Evolutionary conservation across 2,797 vertebrate species (phyloP).

Genomic region (Miichthys miiuy): DNA sequence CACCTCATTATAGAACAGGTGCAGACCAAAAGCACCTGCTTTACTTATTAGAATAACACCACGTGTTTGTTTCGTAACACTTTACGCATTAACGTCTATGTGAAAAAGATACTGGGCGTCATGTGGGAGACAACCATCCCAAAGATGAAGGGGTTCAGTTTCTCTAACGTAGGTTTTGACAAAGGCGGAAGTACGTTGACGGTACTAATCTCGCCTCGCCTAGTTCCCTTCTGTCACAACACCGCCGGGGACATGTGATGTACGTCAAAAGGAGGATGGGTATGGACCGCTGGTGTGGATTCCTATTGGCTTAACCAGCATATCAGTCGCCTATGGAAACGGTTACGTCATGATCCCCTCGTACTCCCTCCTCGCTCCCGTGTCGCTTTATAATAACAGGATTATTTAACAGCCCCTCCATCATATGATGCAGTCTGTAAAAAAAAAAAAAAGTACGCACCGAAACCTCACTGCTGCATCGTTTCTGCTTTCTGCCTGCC

Average conservation of each 20-base stretch:
- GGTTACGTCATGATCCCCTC: conserved; percentile 83
- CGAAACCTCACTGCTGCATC: conserved; percentile 39
- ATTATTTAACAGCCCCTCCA: conserved; percentile 65
- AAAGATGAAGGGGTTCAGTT: background rate
- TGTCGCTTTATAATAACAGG: conserved; percentile 74
- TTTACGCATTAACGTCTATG: background rate
- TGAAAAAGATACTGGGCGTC: background rate
- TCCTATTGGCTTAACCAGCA: conserved; percentile 83
- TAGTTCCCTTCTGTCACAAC: conserved; percentile 69
- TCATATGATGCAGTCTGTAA: conserved; percentile 64
- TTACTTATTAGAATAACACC: background rate
- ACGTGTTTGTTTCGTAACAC: background rate
- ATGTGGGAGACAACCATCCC: background rate
- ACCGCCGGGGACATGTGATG: conserved; percentile 84
- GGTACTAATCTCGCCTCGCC: conserved; percentile 37
- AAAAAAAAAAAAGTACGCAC: conserved; percentile 9
- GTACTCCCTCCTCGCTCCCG: conserved; percentile 64
- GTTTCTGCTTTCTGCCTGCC: conserved; percentile 47
- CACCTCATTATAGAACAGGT: background rate
- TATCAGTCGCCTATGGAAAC: conserved; percentile 87
- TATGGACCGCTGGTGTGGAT: conserved; percentile 74
- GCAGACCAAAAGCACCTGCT: background rate
- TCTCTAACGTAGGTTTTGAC: background rate
- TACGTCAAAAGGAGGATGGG: conserved; percentile 81
- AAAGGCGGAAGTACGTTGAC: conserved; percentile 55